These are phyloP conservation scores for Eupithecia inturbata DNA, from an alignment of 2,888 invertebrate genomes.

Conservation along the genomic window DNA sequence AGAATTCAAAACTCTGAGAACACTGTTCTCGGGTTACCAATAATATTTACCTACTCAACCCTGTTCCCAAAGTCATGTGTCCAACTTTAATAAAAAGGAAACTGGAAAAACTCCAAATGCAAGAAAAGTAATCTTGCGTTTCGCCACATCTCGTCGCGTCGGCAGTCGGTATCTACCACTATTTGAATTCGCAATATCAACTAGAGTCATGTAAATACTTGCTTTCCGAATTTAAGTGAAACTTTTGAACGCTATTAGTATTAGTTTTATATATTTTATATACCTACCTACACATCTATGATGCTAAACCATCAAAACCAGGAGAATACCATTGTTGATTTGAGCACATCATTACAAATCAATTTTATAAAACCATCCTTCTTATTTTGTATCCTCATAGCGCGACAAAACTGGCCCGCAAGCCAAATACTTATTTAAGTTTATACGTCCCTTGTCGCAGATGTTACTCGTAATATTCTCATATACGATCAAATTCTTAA, in stretches of 20 bases:
- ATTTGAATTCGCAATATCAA: constrained; percentile 34
- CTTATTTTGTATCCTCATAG: constrained; percentile 14
- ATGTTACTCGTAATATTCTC: constrained; percentile 82
- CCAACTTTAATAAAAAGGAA: constrained; percentile 43
- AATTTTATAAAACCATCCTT: constrained; percentile 13
- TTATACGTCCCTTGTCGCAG: constrained; percentile 82
- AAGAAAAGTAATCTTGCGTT: constrained; percentile 44
- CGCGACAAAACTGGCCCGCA: constrained; percentile 42
- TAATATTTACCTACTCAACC: constrained; percentile 5
- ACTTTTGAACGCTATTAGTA: neutral
- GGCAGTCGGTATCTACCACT: constrained; percentile 17
- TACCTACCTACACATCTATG: too few species aligned
- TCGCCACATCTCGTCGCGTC: constrained; percentile 21
- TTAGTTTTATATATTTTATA: neutral
- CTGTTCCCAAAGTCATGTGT: constrained; percentile 42
- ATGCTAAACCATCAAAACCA: neutral
- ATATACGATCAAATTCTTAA: constrained; percentile 83
- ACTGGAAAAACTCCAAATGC: constrained; percentile 50
- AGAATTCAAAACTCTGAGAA: neutral
- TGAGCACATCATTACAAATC: neutral
- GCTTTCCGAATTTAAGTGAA: neutral
- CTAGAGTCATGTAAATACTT: constrained; percentile 28
- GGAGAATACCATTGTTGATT: neutral
- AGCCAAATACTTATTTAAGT: constrained; percentile 75
- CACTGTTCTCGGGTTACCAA: neutral